Conservation (phyloP, 2,888 invertebrate genomes). For the Fragum fragum region DNA sequence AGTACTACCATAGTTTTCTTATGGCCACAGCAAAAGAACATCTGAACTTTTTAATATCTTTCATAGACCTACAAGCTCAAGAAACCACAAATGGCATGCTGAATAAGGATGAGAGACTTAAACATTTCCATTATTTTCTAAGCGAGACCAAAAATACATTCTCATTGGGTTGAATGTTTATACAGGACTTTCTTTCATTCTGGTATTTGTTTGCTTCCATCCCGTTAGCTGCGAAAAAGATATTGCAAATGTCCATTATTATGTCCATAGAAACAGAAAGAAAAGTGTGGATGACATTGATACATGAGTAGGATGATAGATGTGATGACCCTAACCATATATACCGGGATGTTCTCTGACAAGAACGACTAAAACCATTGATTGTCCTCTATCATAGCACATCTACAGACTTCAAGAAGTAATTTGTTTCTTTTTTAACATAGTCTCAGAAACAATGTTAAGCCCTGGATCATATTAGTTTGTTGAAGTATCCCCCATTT, state of each 20-base stretch:
- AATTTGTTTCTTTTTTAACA: neutral
- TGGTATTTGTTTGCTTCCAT: constrained; percentile 23
- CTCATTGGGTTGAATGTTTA: neutral
- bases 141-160: neutral
- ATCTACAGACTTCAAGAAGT: neutral
- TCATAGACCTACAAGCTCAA: too few relatives aligned
- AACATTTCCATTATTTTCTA: constrained; percentile 1
- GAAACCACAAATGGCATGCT: too few relatives aligned
- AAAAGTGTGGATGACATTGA: constrained; percentile 39
- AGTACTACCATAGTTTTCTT: too few relatives aligned
- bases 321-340: constrained; percentile 35
- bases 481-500: neutral
- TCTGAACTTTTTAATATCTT: too few relatives aligned
- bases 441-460: neutral
- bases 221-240: constrained; percentile 8
- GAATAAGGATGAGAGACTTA: too few relatives aligned
- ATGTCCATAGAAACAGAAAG: constrained; percentile 15
- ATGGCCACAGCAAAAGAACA: too few relatives aligned
- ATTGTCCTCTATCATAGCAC: neutral
- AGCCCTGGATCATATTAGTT: neutral
- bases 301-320: constrained; percentile 40
- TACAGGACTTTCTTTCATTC: constrained; percentile 4
- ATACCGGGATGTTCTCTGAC: constrained; percentile 24
- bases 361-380: neutral
- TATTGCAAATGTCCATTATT: constrained; percentile 24